Percentiles rank a stretch among this genome's conserved stretches.
Evolutionary conservation across 2,113 vertebrate species (phyloP).

Genomic region (Capreolus pygargus): DNA sequence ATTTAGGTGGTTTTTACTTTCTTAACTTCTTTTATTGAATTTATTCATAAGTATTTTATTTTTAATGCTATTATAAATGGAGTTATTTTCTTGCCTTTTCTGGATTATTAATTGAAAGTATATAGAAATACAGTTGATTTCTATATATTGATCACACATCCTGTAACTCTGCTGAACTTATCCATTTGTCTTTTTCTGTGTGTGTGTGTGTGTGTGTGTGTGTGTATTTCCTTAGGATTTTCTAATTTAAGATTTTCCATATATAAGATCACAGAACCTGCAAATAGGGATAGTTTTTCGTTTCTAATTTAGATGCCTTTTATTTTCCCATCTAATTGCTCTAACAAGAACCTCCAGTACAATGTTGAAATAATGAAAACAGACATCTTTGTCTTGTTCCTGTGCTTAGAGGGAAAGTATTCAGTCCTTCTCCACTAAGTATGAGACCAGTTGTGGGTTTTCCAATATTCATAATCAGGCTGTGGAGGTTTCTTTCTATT

Average conservation of each 20-base stretch:
- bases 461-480: background rate
- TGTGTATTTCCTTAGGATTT: background rate
- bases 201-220: background rate
- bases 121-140: background rate
- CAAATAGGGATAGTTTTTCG: background rate
- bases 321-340: background rate
- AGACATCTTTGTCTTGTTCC: background rate
- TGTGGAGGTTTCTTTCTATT: background rate
- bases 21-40: background rate
- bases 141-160: background rate
- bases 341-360: background rate
- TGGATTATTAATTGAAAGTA: background rate
- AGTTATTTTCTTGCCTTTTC: background rate
- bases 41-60: background rate
- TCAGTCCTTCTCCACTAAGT: background rate
- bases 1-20: background rate
- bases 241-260: background rate
- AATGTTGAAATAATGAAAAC: background rate
- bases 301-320: background rate
- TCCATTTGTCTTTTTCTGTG: background rate
- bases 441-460: background rate
- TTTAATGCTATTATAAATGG: background rate
- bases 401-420: background rate
- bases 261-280: background rate
- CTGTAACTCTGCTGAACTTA: background rate